Evolutionary conservation across 2,113 vertebrate genomes (phyloP).

Genomic region (Cinclus mexicanus): DNA sequence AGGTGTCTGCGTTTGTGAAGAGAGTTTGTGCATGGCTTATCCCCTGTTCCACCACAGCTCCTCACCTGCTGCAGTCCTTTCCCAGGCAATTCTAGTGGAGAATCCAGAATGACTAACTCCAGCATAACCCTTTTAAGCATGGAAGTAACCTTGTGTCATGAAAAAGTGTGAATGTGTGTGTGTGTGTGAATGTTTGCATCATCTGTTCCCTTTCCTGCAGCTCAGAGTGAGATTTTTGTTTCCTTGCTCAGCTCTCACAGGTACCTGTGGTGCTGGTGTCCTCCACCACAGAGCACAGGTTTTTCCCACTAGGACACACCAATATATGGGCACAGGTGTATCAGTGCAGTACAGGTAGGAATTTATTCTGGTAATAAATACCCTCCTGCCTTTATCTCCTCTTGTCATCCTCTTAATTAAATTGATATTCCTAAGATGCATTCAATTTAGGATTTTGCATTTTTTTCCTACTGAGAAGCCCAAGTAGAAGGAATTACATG

Average conservation of each 20-base stretch:
- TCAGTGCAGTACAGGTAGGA: background rate
- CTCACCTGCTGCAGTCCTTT: background rate
- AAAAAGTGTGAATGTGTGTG: background rate
- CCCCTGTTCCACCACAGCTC: background rate
- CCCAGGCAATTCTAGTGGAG: background rate
- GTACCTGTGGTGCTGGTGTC: background rate
- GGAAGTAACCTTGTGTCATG: background rate
- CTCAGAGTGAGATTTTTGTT: background rate
- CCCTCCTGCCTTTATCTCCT: background rate
- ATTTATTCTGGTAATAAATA: background rate
- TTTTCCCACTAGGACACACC: background rate
- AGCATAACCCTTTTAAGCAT: background rate
- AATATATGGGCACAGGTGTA: background rate
- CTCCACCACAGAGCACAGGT: fast-evolving
- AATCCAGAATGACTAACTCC: background rate
- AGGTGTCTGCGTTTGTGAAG: background rate
- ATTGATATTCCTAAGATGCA: background rate
- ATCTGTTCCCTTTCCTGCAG: slow-evolving; percentile 38
- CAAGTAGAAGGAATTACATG: background rate
- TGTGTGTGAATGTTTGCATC: slow-evolving; percentile 1
- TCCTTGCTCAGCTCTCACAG: slow-evolving; percentile 3
- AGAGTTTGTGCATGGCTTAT: fast-evolving
- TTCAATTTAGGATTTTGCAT: background rate
- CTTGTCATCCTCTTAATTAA: background rate
- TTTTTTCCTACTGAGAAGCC: background rate